These are phyloP conservation scores for Cenopis cana DNA, from an alignment of 2,888 invertebrate genomes.

Conservation along the genomic window DNA sequence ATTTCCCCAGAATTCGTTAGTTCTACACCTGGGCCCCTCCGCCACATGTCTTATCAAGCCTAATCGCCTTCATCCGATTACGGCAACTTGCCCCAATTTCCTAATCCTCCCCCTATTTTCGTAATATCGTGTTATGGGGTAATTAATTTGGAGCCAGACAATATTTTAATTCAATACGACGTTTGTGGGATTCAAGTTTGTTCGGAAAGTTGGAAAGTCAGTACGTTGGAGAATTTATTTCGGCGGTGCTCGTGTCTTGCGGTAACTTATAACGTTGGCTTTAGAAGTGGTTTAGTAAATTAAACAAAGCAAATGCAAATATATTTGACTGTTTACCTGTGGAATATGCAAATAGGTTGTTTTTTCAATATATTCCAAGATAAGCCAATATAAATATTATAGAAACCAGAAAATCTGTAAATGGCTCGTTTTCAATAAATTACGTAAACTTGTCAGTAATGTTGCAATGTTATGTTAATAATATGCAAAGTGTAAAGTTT, in stretches of 20 bases:
- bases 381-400: too few species aligned
- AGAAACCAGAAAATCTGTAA: too few species aligned
- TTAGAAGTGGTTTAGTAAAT: conserved; percentile 27
- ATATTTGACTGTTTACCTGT: not conserved
- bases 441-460: too few species aligned
- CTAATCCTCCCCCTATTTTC: conserved; percentile 52
- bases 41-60: conserved; percentile 42
- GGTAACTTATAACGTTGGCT: conserved; percentile 24
- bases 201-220: conserved; percentile 54
- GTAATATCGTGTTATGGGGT: conserved; percentile 76
- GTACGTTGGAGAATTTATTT: conserved; percentile 51
- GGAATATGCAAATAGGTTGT: not conserved
- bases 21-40: conserved; percentile 34
- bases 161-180: conserved; percentile 80
- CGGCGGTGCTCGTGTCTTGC: conserved; percentile 28
- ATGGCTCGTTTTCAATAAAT: too few species aligned
- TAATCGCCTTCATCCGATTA: conserved; percentile 50
- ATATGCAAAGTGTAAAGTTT: not conserved
- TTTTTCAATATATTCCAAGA: not conserved
- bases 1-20: conserved; percentile 21
- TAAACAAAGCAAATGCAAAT: conserved; percentile 19
- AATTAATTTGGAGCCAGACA: conserved; percentile 78
- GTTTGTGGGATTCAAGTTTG: conserved; percentile 66
- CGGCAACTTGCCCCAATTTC: conserved; percentile 58
- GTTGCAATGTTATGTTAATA: not conserved